Base-by-base conservation (phyloP, 2,888 invertebrate genomes). In the Tanytarsus gracilentus region DNA sequence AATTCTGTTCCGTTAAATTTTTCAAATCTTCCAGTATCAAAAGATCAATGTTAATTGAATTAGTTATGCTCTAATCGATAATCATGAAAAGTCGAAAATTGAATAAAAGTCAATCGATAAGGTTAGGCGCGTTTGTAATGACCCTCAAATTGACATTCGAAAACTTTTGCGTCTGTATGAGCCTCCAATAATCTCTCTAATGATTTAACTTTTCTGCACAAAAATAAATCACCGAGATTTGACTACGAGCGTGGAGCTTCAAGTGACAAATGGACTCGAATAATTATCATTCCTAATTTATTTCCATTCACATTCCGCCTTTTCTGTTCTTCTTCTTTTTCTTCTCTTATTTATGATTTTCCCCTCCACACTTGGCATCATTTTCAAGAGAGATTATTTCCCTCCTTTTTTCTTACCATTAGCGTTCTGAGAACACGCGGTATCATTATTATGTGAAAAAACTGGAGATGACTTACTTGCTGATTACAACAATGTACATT, bases 251-350 rank as follows among this genome's bases (percentile, higher is more conserved):
- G n/a, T n/a, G n/a, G n/a, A n/a, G n/a, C n/a, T n/a, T 33, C 44
- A 23, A 44, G 44, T 44, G 44, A 44, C 44, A 44, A 44, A 44
- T 44, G 44, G 44, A 44, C 44, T 44, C 44, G 18, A 18, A 44
- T 44, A 44, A 44, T 44, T 44, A 44, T 44, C 44, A 44, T 44
- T 44, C 44, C 44, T 44, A 44, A 44, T 44, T 44, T 44, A 44
- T 44, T 44, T 44, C 23, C 44, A 44, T 44, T 44, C 44, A 23
- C 44, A 2, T 11, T 9, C 23, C 11, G 11, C 44, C 18, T 18
- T 18, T 21, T n/a, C 27, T 50, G 14, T n/a, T 50, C 33, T n/a
- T 23, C 8, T 25, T 50, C 50, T 26, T 50, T 14, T n/a, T 33
- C 33, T 5, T 33, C n/a, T 2, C n/a, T 33, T 33, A n/a, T n/a